Evolutionary conservation across 2,888 invertebrate species (phyloP).

Genomic region (Unio pictorum): DNA sequence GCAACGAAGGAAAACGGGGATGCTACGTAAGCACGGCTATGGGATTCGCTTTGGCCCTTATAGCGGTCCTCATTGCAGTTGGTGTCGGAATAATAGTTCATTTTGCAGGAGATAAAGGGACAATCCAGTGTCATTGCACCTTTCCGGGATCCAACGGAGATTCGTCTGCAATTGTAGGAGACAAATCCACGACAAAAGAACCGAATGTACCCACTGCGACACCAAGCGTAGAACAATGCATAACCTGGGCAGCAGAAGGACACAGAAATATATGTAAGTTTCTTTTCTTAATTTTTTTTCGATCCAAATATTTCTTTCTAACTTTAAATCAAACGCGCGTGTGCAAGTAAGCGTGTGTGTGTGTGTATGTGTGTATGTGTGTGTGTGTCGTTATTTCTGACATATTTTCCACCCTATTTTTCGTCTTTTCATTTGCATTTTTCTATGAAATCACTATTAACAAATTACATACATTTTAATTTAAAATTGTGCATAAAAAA

Average conservation of each 20-base stretch:
- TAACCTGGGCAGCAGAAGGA: conserved; percentile 25
- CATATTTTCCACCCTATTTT: too few relatives aligned
- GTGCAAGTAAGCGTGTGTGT: too few relatives aligned
- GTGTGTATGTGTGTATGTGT: too few relatives aligned
- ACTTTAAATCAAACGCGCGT: too few relatives aligned
- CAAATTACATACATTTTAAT: too few relatives aligned
- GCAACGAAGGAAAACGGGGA: conserved; percentile 10
- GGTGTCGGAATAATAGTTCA: conserved; percentile 60
- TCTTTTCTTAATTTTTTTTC: background rate
- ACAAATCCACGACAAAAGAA: background rate
- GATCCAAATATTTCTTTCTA: too few relatives aligned
- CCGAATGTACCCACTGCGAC: background rate
- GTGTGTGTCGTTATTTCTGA: too few relatives aligned
- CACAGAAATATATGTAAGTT: conserved; percentile 38
- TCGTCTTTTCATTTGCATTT: too few relatives aligned
- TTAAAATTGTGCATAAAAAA: too few relatives aligned
- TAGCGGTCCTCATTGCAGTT: conserved; percentile 52
- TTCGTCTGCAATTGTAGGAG: conserved; percentile 5
- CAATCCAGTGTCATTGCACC: conserved; percentile 44
- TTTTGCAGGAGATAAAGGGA: conserved; percentile 72
- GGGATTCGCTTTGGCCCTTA: conserved; percentile 50
- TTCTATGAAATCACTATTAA: too few relatives aligned
- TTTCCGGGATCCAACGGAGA: conserved; percentile 13
- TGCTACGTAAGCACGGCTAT: conserved; percentile 39
- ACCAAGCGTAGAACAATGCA: conserved; percentile 28